These are phyloP conservation scores for Cenopis cana DNA, from an alignment of 2,888 invertebrate species.

Conservation along the genomic window DNA sequence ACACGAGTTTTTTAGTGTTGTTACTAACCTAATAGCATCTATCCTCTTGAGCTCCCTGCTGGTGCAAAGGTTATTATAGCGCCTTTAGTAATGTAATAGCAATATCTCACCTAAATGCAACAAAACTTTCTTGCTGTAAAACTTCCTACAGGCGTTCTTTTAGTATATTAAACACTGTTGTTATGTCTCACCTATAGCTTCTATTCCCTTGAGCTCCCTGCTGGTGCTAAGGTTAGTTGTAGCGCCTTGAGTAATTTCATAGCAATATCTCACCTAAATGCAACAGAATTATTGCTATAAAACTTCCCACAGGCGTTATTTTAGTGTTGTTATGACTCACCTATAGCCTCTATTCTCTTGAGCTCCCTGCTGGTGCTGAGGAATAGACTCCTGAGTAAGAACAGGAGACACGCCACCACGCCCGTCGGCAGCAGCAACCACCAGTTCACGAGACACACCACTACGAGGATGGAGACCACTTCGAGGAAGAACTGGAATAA, in stretches of 20 bases:
- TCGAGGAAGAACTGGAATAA: constrained; percentile 79
- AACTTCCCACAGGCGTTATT: not conserved
- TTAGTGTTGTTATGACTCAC: constrained; percentile 70
- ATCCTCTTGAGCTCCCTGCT: constrained; percentile 90
- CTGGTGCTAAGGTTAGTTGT: too few species aligned
- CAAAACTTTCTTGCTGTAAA: too few species aligned
- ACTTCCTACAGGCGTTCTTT: too few species aligned
- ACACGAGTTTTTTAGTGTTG: not conserved
- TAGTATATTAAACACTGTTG: too few species aligned
- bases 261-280: not conserved
- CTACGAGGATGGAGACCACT: constrained; percentile 89
- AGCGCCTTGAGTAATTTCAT: not conserved
- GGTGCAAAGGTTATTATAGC: constrained; percentile 88
- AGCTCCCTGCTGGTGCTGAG: constrained; percentile 90
- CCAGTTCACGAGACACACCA: constrained; percentile 89
- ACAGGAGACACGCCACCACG: constrained; percentile 87
- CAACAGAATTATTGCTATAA: too few species aligned
- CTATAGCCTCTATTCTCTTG: constrained; percentile 88
- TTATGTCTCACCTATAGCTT: too few species aligned
- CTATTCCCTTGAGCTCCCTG: too few species aligned
- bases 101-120: too few species aligned
- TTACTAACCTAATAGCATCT: constrained; percentile 88
- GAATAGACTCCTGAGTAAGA: constrained; percentile 88
- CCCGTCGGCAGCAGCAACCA: constrained; percentile 88
- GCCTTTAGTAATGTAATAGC: too few species aligned